phyloP scores from a whole-genome alignment of 2,888 invertebrate species.

The Trichopria drosophilae region DNA sequence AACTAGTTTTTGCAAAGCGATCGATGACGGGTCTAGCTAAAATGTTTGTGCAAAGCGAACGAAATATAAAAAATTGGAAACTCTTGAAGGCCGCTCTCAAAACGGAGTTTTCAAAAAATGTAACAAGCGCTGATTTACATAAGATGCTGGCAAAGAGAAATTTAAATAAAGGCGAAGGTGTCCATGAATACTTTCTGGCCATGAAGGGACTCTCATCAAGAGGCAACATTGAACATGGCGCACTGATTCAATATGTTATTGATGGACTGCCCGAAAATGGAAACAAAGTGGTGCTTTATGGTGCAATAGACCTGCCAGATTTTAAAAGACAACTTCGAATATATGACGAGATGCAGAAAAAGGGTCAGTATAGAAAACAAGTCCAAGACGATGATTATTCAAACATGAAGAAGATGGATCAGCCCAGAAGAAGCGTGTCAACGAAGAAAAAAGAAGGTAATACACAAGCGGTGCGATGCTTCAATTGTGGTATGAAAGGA shows the following conservation, averaged over 20 bases:
- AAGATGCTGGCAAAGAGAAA: conserved; percentile 14
- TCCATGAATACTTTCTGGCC: conserved; percentile 29
- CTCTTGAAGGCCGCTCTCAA: conserved; percentile 4
- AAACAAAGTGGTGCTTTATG: conserved; percentile 22
- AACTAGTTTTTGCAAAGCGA: conserved; percentile 23
- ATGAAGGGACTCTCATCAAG: conserved; percentile 30
- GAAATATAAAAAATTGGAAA: conserved; percentile 3
- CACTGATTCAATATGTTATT: conserved; percentile 29
- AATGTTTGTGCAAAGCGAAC: conserved; percentile 17
- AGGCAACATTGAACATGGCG: conserved; percentile 18
- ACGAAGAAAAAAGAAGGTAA: too few relatives aligned
- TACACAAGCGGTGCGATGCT: too few relatives aligned
- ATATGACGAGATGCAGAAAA: too few relatives aligned
- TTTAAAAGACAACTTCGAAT: too few relatives aligned
- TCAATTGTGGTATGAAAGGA: too few relatives aligned
- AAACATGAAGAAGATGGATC: too few relatives aligned
- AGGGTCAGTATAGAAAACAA: too few relatives aligned
- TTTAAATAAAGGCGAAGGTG: conserved; percentile 20
- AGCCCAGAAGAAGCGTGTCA: too few relatives aligned
- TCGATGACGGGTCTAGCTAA: conserved; percentile 11
- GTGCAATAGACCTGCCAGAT: conserved; percentile 14
- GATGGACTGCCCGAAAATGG: conserved; percentile 25
- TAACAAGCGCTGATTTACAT: conserved; percentile 26
- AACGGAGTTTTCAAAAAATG: too few relatives aligned
- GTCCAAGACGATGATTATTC: too few relatives aligned